phyloP scores from a whole-genome alignment of 2,797 vertebrate species.

The Sebastes vulpes region DNA sequence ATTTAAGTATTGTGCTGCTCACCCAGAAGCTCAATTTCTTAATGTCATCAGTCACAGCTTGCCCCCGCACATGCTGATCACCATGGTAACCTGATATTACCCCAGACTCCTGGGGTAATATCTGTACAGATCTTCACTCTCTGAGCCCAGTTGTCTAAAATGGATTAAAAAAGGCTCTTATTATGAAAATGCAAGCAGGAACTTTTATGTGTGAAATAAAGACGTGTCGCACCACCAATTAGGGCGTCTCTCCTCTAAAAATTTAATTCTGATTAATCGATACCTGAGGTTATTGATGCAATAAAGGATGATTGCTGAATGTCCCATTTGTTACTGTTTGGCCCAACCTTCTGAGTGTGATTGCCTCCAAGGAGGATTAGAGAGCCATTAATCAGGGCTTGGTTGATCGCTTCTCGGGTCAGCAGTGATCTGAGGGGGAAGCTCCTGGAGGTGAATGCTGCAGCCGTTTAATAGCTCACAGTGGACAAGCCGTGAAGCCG shows the following conservation, averaged over 20 bases:
- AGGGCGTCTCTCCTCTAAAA: slow-evolving; percentile 42
- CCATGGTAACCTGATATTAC: slow-evolving; percentile 39
- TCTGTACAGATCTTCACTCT: slow-evolving; percentile 7
- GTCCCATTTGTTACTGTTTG: slow-evolving; percentile 63
- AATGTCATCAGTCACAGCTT: slow-evolving; percentile 33
- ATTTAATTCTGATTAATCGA: slow-evolving; percentile 59
- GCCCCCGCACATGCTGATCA: slow-evolving; percentile 30
- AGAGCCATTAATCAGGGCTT: slow-evolving; percentile 78
- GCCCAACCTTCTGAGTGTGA: slow-evolving; percentile 54
- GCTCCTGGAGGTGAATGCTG: slow-evolving; percentile 59
- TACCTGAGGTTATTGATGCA: slow-evolving; percentile 67
- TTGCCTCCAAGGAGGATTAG: slow-evolving; percentile 59
- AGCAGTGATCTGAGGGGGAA: slow-evolving; percentile 55
- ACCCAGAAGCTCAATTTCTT: slow-evolving; percentile 35
- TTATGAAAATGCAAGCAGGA: slow-evolving; percentile 16
- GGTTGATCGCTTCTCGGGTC: slow-evolving; percentile 70
- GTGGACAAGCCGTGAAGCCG: slow-evolving; percentile 57
- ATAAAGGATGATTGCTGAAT: slow-evolving; percentile 58
- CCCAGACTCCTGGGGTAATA: neutral
- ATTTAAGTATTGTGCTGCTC: slow-evolving; percentile 33
- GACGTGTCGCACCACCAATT: slow-evolving; percentile 18
- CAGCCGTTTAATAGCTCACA: slow-evolving; percentile 68
- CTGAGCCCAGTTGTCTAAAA: slow-evolving; percentile 7
- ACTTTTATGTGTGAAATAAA: slow-evolving; percentile 21
- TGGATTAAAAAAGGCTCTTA: slow-evolving; percentile 12